Base-by-base conservation (phyloP, 2,113 vertebrate species). In the Microtus ochrogaster region DNA sequence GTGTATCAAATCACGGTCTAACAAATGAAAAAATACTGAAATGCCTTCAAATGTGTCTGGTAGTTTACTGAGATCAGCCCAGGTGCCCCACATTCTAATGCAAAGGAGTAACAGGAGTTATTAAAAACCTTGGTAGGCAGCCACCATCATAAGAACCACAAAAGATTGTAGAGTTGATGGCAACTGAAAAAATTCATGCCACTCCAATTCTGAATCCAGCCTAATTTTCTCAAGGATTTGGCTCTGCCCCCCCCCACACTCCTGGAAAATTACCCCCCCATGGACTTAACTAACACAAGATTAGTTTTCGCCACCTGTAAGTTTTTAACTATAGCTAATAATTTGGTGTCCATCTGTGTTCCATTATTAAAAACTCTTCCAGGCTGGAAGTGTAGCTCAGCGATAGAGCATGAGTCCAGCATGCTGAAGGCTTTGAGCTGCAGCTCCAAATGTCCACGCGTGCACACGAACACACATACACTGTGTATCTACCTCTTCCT, bases 1-100 rank as follows among this genome's bases (percentile, higher is more conserved):
- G 70, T 88, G 79, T 72, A 89, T 6, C 36, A 85, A 77, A 41
- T 63, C 44, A 72, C 7, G 74, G 41, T 26, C 95, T 90, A 91
- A 49, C 33, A 91, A 95, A 77, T 7, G 89, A 26, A 44, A 88
- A 95, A 90, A 79, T 70, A 73, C 0, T 81, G 13, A 87, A 86
- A 52, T 92, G 85, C 33, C 55, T 92, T 95, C 83, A 82, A 72
- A 91, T 92, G 16, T 26, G 28, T 65, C 76, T 95, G 33, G 66
- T 36, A 52, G 21, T n/a, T 82, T 47, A 85, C 58, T 58, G 33
- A 26, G 36, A 76, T 47, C 30, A 55, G 89, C 1, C 12, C 41
- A 77, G 24, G n/a, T 81, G 26, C 24, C n/a, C 41, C 72, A 52
- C 13, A 90, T 76, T 94, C 19, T 88, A 78, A 70, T 28, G 73